Conservation (phyloP, 2,888 invertebrate genomes). For the Sepioteuthis lessoniana region DNA sequence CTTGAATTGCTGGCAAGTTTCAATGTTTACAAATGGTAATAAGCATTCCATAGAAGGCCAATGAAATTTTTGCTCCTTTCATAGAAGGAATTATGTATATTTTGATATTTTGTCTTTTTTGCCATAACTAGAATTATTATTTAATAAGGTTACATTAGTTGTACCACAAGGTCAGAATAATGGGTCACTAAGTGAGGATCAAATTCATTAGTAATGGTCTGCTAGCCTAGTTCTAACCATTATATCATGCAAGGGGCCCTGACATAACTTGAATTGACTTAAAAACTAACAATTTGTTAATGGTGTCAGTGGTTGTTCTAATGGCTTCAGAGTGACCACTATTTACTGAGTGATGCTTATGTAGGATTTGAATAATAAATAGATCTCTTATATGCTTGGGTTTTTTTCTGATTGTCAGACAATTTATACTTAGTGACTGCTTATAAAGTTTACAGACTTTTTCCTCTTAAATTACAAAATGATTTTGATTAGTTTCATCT, state of each 20-base stretch:
- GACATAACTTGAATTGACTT: background rate
- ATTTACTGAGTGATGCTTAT: background rate
- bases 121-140: background rate
- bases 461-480: background rate
- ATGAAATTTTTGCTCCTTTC: background rate
- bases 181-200: too few species aligned
- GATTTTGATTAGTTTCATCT: background rate
- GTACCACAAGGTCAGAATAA: too few species aligned
- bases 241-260: too few species aligned
- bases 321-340: background rate
- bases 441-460: background rate
- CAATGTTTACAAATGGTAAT: background rate
- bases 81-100: background rate
- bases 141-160: too few species aligned
- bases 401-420: background rate
- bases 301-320: background rate
- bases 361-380: background rate
- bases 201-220: too few species aligned
- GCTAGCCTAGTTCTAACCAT: too few species aligned
- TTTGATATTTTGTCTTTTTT: background rate
- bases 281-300: background rate
- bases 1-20: background rate
- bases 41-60: background rate
- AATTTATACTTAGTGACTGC: background rate
- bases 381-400: background rate